phyloP scores from a whole-genome alignment of 1,140 invertebrate species.

The Piezodorus guildinii region DNA sequence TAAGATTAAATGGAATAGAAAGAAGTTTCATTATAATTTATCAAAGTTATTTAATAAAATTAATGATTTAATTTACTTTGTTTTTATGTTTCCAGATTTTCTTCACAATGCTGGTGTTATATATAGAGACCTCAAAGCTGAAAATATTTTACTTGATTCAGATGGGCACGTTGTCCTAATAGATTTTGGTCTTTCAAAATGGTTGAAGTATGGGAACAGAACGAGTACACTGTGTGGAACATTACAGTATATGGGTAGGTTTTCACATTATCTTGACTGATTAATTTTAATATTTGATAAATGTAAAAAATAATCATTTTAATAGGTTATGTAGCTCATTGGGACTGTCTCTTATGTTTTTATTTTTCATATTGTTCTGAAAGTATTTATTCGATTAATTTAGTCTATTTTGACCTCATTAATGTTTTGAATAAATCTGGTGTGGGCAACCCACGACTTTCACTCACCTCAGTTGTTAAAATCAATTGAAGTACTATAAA shows the following conservation, averaged over 20 bases:
- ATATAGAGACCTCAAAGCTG: conserved; percentile 81
- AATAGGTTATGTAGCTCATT: no score
- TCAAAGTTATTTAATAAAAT: no score
- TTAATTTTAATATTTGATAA: no score
- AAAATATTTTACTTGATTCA: conserved; percentile 76
- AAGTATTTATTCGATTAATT: no score
- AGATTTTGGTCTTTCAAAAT: conserved; percentile 90
- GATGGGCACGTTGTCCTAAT: conserved; percentile 69
- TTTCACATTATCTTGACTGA: background rate
- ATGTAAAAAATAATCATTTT: no score
- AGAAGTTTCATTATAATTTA: background rate
- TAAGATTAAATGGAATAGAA: background rate
- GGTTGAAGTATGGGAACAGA: conserved; percentile 58
- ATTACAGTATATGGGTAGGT: conserved; percentile 76
- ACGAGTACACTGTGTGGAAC: conserved; percentile 85
- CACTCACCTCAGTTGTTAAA: no score
- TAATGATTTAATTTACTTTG: background rate
- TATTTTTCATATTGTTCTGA: no score
- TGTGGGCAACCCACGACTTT: no score
- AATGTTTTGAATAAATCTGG: no score
- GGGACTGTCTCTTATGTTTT: no score
- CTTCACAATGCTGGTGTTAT: conserved; percentile 82
- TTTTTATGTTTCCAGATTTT: conserved; percentile 59
- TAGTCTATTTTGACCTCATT: no score
- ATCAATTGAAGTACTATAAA: no score